Conservation (phyloP, 2,113 vertebrate genomes). For the Atlantisia rogersi region DNA sequence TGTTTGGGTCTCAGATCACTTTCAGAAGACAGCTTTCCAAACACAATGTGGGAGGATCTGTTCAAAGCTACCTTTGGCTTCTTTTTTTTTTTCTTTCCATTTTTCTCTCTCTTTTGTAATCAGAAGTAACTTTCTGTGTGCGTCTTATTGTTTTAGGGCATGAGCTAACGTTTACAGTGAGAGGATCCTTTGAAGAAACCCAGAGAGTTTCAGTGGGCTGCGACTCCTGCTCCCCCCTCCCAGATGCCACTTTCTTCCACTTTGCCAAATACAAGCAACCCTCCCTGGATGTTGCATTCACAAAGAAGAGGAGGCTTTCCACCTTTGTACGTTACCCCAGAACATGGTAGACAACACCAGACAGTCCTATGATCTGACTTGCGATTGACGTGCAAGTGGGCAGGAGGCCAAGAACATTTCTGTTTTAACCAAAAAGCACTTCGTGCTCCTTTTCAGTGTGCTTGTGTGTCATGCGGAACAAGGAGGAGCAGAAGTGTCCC, state of each 20-base stretch:
- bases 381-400: not conserved
- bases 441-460: constrained; percentile 46
- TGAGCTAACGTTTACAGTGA: constrained; percentile 73
- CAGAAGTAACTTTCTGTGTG: not conserved
- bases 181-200: constrained; percentile 78
- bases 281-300: constrained; percentile 41
- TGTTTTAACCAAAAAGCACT: constrained; percentile 1
- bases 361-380: not conserved
- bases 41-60: not conserved
- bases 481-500: not conserved
- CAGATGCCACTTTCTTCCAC: constrained; percentile 71
- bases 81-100: not conserved
- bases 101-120: not conserved
- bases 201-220: constrained; percentile 22
- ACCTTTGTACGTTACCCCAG: constrained; percentile 51
- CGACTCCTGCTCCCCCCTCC: not conserved
- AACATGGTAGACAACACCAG: not conserved
- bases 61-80: not conserved
- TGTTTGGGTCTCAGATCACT: not conserved
- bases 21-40: not conserved
- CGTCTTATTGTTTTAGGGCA: constrained; percentile 54
- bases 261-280: constrained; percentile 77
- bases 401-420: not conserved
- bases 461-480: not conserved
- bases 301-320: constrained; percentile 47